Evolutionary conservation across 2,797 vertebrate genomes (phyloP).

Genomic region (Echiichthys vipera): DNA sequence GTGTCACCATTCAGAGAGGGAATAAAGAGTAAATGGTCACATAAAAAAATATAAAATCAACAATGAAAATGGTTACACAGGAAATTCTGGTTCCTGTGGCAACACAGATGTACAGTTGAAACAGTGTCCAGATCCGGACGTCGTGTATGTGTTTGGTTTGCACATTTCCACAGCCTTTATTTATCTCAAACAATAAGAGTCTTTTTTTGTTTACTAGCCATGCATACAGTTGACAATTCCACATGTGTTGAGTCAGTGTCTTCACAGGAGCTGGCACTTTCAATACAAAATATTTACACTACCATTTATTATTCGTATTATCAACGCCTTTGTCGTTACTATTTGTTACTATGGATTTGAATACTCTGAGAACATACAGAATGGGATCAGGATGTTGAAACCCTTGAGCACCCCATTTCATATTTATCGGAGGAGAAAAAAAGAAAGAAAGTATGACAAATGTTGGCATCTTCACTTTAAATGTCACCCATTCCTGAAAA

Average conservation of each 20-base stretch:
- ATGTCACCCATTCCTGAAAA: constrained; percentile 57
- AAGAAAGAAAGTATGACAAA: constrained; percentile 50
- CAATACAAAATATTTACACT: constrained; percentile 84
- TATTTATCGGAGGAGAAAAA: constrained; percentile 40
- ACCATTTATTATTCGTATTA: constrained; percentile 58
- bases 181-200: constrained; percentile 73
- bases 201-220: constrained; percentile 78
- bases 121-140: constrained; percentile 76
- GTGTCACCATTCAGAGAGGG: constrained; percentile 84
- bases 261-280: constrained; percentile 80
- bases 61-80: constrained; percentile 81
- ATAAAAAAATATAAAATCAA: constrained; percentile 89
- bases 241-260: constrained; percentile 72
- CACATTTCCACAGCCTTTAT: constrained; percentile 79
- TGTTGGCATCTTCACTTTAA: constrained; percentile 69
- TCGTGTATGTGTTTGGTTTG: constrained; percentile 75
- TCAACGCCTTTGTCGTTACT: constrained; percentile 44
- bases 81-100: constrained; percentile 72
- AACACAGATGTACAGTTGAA: constrained; percentile 75
- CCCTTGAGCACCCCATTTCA: constrained; percentile 34
- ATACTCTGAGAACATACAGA: constrained; percentile 68
- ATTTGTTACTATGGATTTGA: constrained; percentile 67
- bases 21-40: constrained; percentile 83
- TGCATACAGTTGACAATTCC: constrained; percentile 80
- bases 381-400: constrained; percentile 47